Conservation (phyloP, 2,113 vertebrate species). For the Nesospiza acunhae region DNA sequence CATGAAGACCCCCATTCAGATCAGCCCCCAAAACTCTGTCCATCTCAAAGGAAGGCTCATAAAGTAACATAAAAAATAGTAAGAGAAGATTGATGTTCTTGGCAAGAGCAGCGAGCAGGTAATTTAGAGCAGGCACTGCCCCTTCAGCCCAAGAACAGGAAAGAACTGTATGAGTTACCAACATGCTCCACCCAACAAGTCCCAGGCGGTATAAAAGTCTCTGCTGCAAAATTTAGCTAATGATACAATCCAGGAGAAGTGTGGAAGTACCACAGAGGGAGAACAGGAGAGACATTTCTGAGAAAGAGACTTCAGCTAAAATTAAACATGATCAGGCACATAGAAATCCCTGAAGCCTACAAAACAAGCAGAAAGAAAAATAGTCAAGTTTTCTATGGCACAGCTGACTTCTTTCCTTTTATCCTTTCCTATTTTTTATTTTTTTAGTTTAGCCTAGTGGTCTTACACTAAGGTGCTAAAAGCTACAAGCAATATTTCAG, state of each 20-base stretch:
- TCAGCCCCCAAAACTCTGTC: neutral
- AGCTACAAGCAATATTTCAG: neutral
- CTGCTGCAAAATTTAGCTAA: slow-evolving; percentile 74
- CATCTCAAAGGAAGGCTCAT: slow-evolving; percentile 1
- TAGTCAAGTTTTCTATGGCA: neutral
- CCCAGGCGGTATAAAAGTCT: slow-evolving; percentile 62
- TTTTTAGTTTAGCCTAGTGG: neutral
- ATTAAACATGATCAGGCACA: neutral
- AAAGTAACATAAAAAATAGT: neutral
- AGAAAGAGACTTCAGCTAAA: slow-evolving; percentile 16
- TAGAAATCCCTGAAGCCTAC: neutral
- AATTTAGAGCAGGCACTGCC: slow-evolving; percentile 63
- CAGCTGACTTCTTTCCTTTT: neutral
- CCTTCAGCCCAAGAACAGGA: slow-evolving; percentile 58
- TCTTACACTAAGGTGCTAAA: neutral
- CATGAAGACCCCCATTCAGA: slow-evolving; percentile 45
- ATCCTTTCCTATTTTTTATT: neutral
- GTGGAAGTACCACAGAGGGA: neutral
- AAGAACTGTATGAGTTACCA: slow-evolving; percentile 38
- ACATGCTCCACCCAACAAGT: slow-evolving; percentile 42
- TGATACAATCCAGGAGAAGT: slow-evolving; percentile 46
- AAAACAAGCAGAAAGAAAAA: neutral
- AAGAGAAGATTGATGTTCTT: slow-evolving; percentile 32
- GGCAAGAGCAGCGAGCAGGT: slow-evolving; percentile 53
- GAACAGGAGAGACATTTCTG: slow-evolving; percentile 2